phyloP scores from a whole-genome alignment of 2,888 invertebrate genomes.

The Andrena marginata region DNA sequence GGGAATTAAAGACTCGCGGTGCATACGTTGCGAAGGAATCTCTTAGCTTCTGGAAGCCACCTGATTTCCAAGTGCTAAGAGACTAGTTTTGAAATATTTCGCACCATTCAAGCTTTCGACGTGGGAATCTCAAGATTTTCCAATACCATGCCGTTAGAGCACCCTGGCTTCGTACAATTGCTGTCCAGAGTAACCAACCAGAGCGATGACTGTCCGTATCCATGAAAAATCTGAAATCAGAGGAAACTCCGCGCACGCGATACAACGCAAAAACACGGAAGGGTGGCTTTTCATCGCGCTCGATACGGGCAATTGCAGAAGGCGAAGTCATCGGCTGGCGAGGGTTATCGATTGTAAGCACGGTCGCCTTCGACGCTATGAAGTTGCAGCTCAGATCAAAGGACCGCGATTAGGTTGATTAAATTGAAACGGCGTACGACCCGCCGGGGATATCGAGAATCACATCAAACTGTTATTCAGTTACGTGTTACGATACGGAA shows the following conservation, averaged over 20 bases:
- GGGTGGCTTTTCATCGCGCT: background rate
- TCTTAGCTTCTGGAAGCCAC: no score
- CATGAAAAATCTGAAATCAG: slow-evolving; percentile 11
- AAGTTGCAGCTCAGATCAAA: slow-evolving; percentile 19
- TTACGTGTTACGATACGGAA: slow-evolving; percentile 25
- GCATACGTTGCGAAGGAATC: no score
- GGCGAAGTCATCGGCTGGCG: background rate
- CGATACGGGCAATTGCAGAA: background rate
- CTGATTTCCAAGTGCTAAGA: no score
- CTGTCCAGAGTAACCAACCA: background rate
- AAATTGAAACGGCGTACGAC: slow-evolving; percentile 13
- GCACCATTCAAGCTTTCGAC: no score
- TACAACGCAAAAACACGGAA: slow-evolving; percentile 4
- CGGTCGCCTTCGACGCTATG: background rate
- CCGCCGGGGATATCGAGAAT: slow-evolving; percentile 17
- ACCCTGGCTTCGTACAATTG: no score
- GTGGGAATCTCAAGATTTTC: no score
- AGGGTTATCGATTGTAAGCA: slow-evolving; percentile 21
- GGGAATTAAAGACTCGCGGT: no score
- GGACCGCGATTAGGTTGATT: slow-evolving; percentile 16
- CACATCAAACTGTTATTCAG: slow-evolving; percentile 20
- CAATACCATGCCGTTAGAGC: no score
- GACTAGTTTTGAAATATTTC: no score
- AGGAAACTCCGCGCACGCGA: slow-evolving; percentile 3
- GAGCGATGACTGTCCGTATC: background rate